Evolutionary conservation across 2,113 vertebrate species (phyloP), one percentile per base, ranked within the genome.

Genomic region (Amphiprion ocellaris): DNA sequence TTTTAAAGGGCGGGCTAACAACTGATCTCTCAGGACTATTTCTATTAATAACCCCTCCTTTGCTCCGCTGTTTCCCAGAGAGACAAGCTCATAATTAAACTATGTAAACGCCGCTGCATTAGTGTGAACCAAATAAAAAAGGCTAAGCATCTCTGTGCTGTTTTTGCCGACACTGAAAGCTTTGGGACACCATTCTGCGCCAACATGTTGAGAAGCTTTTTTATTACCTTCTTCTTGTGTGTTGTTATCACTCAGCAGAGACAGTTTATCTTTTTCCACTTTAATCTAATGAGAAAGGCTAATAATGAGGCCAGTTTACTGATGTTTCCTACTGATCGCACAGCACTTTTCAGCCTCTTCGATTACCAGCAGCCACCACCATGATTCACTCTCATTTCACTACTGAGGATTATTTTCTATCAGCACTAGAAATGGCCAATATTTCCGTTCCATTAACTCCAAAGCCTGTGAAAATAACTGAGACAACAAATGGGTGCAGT

Each of bases 11-110:
- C 33, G 10, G 49, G 64, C 80, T 86, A 86, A 89, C 74, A 77
- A 66, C 75, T 70, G 67, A 82, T 88, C 79, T 90, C 78, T 21
- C 53, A 80, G 71, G 82, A 79, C 56, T 59, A 16, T 76, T 79
- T 79, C 82, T 79, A 88, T 87, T 89, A 92, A 92, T 86, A 89
- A 80, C 33, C 61, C 68, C 76, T 87, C 63, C 75, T 77, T 69
- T 55, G 19, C 72, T 56, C 55, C 79, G 44, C 64, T 44, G 72
- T 80, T 78, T 84, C 65, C 86, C 82, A 24, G 50, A 47, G 86
- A 86, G 80, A 82, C 61, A 21, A 60, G 8, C 80, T 85, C 74
- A 69, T 90, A 90, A 90, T 90, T 88, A 91, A 90, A 89, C 69
- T 58, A 77, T 68, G 73, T 79, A 79, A 88, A 89, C 7, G 44